Evolutionary conservation across 2,113 vertebrate genomes (phyloP), one percentile per base, ranked within the genome.

Genomic region (Euleptes europaea): DNA sequence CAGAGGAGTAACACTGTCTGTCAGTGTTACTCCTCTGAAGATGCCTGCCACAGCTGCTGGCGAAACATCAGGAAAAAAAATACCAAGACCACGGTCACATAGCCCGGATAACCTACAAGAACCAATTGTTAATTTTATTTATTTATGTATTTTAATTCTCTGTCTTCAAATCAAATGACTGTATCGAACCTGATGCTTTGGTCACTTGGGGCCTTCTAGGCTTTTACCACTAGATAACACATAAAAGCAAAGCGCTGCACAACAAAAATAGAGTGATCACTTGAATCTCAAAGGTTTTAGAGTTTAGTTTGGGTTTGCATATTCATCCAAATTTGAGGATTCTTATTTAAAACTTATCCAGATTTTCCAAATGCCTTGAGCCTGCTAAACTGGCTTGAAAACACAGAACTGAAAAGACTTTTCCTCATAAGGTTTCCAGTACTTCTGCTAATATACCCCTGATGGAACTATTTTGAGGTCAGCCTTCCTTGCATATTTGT

Each of bases 401-500:
- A 81, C 75, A 88, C 66, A 89, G 51, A 82, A 63, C 49, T 86
- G 78, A 92, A 76, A 92, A 93, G 85, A 88, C 86, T 86, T 94
- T 94, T 93, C 92, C 92, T 94, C 91, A 44, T 86, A 86, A 92
- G 87, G 84, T 83, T 93, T 94, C 91, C 94, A 94, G 80, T 90
- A 71, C 91, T 93, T 95, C 90, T 88, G 92, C 82, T 84, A 90
- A 87, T 92, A 90, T 88, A 93, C 92, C 88, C 78, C 86, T 91
- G 91, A 87, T 93, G 90, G 92, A 94, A 94, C 93, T 93, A 92
- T 88, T 88, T 87, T 93, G 90, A 95, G 79, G 74, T 94, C 93
- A 93, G 89, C 85, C 92, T 93, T 94, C 92, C 91, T 94, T 92
- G 87, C 92, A 94, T 85, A 73, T 81, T 94, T 90, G 87, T 90